Evolutionary conservation across 2,888 invertebrate species (phyloP), one percentile per base, ranked within the genome.

Genomic region (Dasysyrphus albostriatus): DNA sequence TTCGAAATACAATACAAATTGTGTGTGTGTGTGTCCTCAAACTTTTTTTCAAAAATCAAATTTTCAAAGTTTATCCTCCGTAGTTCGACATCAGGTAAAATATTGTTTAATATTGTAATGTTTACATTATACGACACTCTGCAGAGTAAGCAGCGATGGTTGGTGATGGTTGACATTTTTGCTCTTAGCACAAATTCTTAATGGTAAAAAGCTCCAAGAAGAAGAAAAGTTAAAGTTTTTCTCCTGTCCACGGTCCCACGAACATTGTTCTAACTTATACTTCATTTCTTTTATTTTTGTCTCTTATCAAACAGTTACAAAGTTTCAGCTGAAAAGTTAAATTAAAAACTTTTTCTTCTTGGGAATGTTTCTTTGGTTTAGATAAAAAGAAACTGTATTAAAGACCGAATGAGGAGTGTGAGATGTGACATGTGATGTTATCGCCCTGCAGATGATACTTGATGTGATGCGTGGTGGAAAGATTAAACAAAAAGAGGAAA

Each of bases 51-150:
- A 70, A 75, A n/a, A 80, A 75, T 75, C 56, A 83, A 63, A 75
- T 80, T 83, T 80, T 29, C 63, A 83, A 83, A 80, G 75, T 80
- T 83, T 39, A 75, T 80, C 80, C 75, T 75, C 39, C 67, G 32
- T 74, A 39, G 39, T 74, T 75, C 69, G 83, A 80, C 79, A 75
- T 83, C 83, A 83, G 83, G 83, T 83, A 83, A 83, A 83, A 83
- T 83, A 83, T 83, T 83, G 80, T 83, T n/a, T 80, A 80, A 83
- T 83, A 83, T 80, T 75, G 47, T 56, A 83, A 83, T 80, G 80
- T 83, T 83, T 75, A 80, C 80, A 83, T 70, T 72, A 63, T 65
- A 39, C 39, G 54, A 67, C 44, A 8, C 24, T 14, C 42, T 61
- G 19, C 7, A 7, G 34, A 39, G 32, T 12, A 42, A 14, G 14